These are phyloP conservation scores for Teinopalpus imperialis DNA, from an alignment of 2,888 invertebrate species.

Conservation along the genomic window DNA sequence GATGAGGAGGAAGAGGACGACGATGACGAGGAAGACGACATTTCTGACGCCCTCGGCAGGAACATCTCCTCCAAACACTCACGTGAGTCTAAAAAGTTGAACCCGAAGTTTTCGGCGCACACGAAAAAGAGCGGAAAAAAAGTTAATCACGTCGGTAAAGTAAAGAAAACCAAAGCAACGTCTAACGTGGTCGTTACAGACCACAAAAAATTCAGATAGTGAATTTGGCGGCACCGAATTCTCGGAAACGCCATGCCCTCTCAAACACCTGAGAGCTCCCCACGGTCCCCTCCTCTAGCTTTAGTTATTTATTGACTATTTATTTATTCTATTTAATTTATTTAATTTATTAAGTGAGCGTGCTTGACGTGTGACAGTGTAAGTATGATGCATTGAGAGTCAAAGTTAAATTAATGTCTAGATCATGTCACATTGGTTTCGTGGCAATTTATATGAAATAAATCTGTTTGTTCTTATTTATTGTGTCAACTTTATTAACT, in stretches of 20 bases:
- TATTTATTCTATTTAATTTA: slow-evolving; percentile 83
- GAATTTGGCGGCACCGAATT: slow-evolving; percentile 51
- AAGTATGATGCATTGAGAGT: slow-evolving; percentile 73
- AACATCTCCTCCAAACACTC: slow-evolving; percentile 76
- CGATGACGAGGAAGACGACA: slow-evolving; percentile 85
- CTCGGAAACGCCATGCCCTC: slow-evolving; percentile 57
- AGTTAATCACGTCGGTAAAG: slow-evolving; percentile 72
- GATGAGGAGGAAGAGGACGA: slow-evolving; percentile 86
- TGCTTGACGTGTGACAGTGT: slow-evolving; percentile 77
- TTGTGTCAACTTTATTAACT: slow-evolving; percentile 74
- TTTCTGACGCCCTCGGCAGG: slow-evolving; percentile 83
- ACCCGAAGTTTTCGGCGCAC: slow-evolving; percentile 64
- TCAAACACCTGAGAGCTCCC: slow-evolving; percentile 73
- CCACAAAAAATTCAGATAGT: slow-evolving; percentile 82
- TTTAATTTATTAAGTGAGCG: slow-evolving; percentile 83
- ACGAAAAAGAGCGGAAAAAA: slow-evolving; percentile 77
- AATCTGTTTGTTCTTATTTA: slow-evolving; percentile 77
- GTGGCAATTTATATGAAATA: slow-evolving; percentile 82
- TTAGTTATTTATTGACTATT: slow-evolving; percentile 82
- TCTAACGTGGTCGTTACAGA: slow-evolving; percentile 70
- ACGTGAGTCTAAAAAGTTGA: slow-evolving; percentile 93
- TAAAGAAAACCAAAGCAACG: slow-evolving; percentile 79
- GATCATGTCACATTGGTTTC: slow-evolving; percentile 81
- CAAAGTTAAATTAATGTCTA: slow-evolving; percentile 82
- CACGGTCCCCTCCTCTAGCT: slow-evolving; percentile 75